These are phyloP conservation scores for Pentamera pediparva DNA, from an alignment of 53 echinoderm and acorn worm species.

Conservation along the genomic window DNA sequence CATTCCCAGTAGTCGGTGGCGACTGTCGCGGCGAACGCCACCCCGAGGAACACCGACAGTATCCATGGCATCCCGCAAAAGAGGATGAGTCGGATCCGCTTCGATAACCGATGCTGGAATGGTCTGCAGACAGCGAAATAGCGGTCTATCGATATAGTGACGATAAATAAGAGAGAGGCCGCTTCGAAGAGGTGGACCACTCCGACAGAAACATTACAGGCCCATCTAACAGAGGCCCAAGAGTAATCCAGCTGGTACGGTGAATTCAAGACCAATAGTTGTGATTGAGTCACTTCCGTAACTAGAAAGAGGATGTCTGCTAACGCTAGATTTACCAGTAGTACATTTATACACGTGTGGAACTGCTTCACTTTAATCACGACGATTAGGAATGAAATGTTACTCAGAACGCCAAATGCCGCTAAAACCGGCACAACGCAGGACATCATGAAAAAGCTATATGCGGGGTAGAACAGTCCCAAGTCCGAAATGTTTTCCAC, in stretches of 20 bases:
- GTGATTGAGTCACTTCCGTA: neutral
- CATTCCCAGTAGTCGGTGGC: too few species aligned
- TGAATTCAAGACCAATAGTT: neutral
- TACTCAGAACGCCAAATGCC: neutral
- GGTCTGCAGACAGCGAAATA: constrained; percentile 21
- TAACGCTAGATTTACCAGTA: constrained; percentile 12
- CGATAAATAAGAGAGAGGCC: constrained; percentile 11
- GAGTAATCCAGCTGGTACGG: constrained; percentile 7
- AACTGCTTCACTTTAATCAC: constrained; percentile 9
- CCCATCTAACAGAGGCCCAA: neutral
- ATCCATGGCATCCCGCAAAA: constrained; percentile 21
- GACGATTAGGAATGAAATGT: neutral
- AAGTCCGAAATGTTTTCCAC: neutral
- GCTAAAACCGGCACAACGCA: neutral
- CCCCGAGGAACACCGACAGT: neutral
- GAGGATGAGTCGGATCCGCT: neutral
- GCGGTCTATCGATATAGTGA: constrained; percentile 17
- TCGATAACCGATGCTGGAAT: constrained; percentile 10
- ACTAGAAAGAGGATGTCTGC: constrained; percentile 14
- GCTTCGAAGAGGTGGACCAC: constrained; percentile 18
- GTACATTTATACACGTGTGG: constrained; percentile 2
- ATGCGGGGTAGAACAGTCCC: neutral
- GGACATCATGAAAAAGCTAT: neutral
- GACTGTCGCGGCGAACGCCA: neutral
- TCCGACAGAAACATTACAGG: neutral